phyloP scores from a whole-genome alignment of 2,113 vertebrate genomes.

The Calidris pugnax region DNA sequence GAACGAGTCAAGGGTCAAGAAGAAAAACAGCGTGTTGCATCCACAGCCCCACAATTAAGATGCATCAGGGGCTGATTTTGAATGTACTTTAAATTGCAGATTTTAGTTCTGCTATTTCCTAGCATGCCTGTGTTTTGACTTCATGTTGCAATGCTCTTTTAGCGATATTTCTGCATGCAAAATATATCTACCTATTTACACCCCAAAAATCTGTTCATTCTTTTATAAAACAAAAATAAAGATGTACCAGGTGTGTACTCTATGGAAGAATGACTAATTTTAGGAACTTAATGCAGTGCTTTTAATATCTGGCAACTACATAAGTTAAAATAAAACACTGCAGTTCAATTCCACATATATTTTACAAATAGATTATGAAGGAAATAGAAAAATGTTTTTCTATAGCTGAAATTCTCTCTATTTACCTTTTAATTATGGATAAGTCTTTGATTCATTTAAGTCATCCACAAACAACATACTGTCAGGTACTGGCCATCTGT shows the following conservation, averaged over 20 bases:
- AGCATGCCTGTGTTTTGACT: not conserved
- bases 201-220: not conserved
- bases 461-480: not conserved
- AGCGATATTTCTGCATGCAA: not conserved
- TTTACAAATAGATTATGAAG: not conserved
- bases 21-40: not conserved
- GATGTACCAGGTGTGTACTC: not conserved
- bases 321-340: not conserved
- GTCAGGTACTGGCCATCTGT: not conserved
- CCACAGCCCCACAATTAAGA: not conserved
- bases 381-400: not conserved
- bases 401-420: not conserved
- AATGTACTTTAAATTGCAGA: not conserved
- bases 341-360: not conserved
- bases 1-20: not conserved
- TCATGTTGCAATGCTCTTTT: not conserved
- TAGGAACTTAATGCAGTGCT: not conserved
- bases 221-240: not conserved
- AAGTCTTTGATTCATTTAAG: not conserved
- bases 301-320: not conserved
- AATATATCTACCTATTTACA: not conserved
- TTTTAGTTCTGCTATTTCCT: not conserved
- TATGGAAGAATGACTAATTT: not conserved
- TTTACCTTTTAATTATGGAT: not conserved
- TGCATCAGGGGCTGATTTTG: not conserved